These are phyloP conservation scores for Luscinia luscinia DNA, from an alignment of 2,797 vertebrate genomes.

Conservation along the genomic window DNA sequence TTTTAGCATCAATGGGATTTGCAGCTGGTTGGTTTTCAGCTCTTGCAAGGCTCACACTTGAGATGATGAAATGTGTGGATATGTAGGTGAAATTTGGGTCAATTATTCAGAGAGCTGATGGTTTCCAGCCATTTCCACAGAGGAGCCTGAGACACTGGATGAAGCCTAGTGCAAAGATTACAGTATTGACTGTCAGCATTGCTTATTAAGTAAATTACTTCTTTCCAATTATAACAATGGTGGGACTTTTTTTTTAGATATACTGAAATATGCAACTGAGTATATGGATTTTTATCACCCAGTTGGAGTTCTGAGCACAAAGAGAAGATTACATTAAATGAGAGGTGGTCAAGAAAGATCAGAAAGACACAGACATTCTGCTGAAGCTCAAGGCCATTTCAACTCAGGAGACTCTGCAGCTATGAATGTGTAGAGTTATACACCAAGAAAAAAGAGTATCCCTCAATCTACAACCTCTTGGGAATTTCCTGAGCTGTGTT, in stretches of 20 bases:
- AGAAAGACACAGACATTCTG: neutral
- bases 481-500: neutral
- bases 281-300: neutral
- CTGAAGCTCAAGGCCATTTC: neutral
- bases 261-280: neutral
- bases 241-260: accelerated
- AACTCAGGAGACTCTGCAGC: neutral
- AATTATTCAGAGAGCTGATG: neutral
- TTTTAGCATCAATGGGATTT: neutral
- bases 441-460: neutral
- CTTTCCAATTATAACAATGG: neutral
- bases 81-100: neutral
- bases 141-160: neutral
- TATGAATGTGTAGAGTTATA: neutral
- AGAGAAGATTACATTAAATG: neutral
- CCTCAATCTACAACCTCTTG: neutral
- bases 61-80: neutral
- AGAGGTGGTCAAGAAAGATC: neutral
- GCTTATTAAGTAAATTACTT: neutral
- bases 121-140: neutral
- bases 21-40: neutral
- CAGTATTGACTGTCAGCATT: neutral
- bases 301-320: neutral
- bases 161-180: neutral
- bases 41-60: neutral